These are phyloP conservation scores for Tetragnatha montana DNA, from an alignment of 2,888 invertebrate genomes.

Conservation along the genomic window DNA sequence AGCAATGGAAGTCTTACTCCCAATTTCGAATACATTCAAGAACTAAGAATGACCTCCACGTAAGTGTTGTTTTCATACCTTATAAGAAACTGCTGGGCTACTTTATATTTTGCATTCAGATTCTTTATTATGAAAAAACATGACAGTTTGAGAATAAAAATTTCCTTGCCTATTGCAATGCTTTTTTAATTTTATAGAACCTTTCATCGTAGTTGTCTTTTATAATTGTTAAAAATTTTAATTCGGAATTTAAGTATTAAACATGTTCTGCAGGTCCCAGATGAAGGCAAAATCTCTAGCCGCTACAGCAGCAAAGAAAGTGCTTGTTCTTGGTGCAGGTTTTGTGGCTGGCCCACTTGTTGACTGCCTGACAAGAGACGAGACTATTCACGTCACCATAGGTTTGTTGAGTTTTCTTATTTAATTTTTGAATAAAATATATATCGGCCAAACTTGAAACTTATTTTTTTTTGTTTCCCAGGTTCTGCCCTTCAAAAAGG, in stretches of 20 bases:
- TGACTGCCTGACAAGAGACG: slow-evolving; percentile 92
- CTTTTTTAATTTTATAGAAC: neutral
- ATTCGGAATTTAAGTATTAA: no score
- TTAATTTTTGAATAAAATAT: neutral
- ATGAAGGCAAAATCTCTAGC: slow-evolving; percentile 67
- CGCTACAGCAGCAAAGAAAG: slow-evolving; percentile 79
- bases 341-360: slow-evolving; percentile 95
- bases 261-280: slow-evolving; percentile 50
- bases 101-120: neutral
- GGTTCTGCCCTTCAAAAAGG: slow-evolving; percentile 90
- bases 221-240: neutral
- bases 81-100: no score
- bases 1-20: slow-evolving; percentile 95
- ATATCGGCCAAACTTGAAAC: neutral
- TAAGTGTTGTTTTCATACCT: slow-evolving; percentile 74
- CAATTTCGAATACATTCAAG: slow-evolving; percentile 95
- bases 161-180: neutral
- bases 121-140: neutral
- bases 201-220: neutral
- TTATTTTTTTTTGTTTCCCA: slow-evolving; percentile 73
- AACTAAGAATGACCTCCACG: slow-evolving; percentile 84
- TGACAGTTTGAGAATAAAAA: neutral
- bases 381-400: slow-evolving; percentile 87
- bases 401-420: slow-evolving; percentile 78
- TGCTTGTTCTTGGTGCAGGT: slow-evolving; percentile 95